phyloP scores from a whole-genome alignment of 2,113 vertebrate species.

The Penelope pileata region DNA sequence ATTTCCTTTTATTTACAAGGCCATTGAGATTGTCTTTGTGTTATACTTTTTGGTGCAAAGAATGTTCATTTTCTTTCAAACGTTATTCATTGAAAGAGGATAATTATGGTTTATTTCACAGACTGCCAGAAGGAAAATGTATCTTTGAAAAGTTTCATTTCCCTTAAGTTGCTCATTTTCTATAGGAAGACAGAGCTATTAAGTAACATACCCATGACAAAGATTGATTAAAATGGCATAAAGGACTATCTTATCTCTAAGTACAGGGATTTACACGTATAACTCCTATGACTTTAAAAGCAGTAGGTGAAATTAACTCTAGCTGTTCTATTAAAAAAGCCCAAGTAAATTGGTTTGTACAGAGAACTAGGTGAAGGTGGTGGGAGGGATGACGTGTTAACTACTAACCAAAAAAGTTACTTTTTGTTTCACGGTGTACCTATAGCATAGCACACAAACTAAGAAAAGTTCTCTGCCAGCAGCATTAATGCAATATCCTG shows the following conservation, averaged over 20 bases:
- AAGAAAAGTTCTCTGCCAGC: neutral
- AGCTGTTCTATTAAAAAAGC: conserved; percentile 31
- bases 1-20: conserved; percentile 78
- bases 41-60: conserved; percentile 69
- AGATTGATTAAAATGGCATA: conserved; percentile 64
- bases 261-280: conserved; percentile 44
- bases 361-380: neutral
- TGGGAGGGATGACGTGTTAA: neutral
- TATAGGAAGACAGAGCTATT: conserved; percentile 78
- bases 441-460: neutral
- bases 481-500: neutral
- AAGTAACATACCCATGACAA: conserved; percentile 64
- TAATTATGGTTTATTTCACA: conserved; percentile 80
- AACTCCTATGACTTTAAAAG: conserved; percentile 63
- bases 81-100: conserved; percentile 72
- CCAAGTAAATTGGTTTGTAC: conserved; percentile 44
- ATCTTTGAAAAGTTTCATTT: conserved; percentile 80
- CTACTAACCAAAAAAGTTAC: neutral
- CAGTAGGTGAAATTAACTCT: conserved; percentile 58
- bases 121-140: conserved; percentile 79
- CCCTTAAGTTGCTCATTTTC: conserved; percentile 80
- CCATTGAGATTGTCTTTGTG: conserved; percentile 65
- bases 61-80: conserved; percentile 70
- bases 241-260: conserved; percentile 59
- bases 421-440: neutral